Base-by-base conservation (phyloP, 92 coral and sea anemone species). In the Porites cylindrica region DNA sequence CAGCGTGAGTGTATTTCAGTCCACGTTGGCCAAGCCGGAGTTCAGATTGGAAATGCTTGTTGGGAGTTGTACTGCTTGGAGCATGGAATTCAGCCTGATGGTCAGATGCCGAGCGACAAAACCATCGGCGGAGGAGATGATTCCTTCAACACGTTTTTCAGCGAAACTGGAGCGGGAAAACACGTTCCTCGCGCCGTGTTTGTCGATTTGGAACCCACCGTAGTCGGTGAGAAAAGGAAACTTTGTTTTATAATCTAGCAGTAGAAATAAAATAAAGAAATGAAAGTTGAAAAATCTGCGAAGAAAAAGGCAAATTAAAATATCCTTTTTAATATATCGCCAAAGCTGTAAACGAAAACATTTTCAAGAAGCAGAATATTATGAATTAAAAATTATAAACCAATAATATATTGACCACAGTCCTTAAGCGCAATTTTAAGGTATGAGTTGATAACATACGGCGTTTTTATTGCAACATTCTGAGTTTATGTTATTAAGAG, bases 1-100 rank as follows among this genome's bases (percentile, higher is more conserved):
- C 64, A 96, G 98, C 96, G 98, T 86, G 97, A 96, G 89, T 94
- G 97, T 85, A 93, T 96, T 84, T 96, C 98, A 10, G 85, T 94
- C 76, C 98, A 96, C 83, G 96, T 96, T 54, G 98, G 98, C 76
- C 97, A 96, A 85, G 94, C 98, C 61, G 99, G 99, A 43, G 98
- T 94, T 51, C 98, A 96, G 87, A 93, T 96, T 76, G 98, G 98
- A 32, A 96, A 96, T 56, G 96, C 95, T 43, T 96, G 99, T 72
- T 96, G 99, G 99, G 99, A 96, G 92, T 86, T 96, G 86, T 96
- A 96, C 89, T 96, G 99, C 75, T 83, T 96, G 91, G 99, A 96
- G 86, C 99, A 96, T 79, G 96, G 95, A 82, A 96, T 96, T 80
- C 94, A 92, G 64, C 97, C 98, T 23, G 98, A 96, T 88, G 98